Base-by-base conservation (phyloP, 2,888 invertebrate genomes). In the Tineola bisselliella region DNA sequence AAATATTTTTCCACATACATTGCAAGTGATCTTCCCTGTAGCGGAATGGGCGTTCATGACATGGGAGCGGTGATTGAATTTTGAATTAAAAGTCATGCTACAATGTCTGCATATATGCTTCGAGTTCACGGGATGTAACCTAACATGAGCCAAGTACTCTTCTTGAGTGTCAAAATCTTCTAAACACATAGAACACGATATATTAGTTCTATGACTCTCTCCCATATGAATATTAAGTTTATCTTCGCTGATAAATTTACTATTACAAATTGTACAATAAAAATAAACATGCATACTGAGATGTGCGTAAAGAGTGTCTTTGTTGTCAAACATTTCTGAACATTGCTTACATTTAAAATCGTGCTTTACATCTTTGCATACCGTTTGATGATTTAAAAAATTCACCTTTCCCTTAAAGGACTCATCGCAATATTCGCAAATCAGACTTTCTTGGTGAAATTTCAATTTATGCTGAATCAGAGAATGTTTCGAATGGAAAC, bases 181-280 rank as follows among this genome's bases (percentile, higher is more conserved):
- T 8, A 11, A 19, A 33, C 58, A 58, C 58, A 58, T 58, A 10
- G 58, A n/a, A 15, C 58, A 58, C 11, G 58, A 13, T 6, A 58
- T 58, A 3, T 17, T 58, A 33, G 61, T 65, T 62, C 61, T 63
- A 30, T 68, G 65, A 2, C 52, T 33, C 6, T 67, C 38, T 61
- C 62, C 64, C 38, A 59, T 63, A 61, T 73, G 70, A 18, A 66
- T 64, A n/a, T 63, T 62, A 4, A 70, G 54, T 30, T 64, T 59
- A 2, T 61, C 48, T 59, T 66, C 63, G 10, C 67, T 65, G 15
- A 62, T 54, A 48, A 72, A 69, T 60, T 62, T 66, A 67, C 70
- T 69, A 3, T 64, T 13, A 63, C 66, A 66, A 38, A 64, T 63
- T 13, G 62, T 57, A 48, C 65, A 65, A 15, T 8, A 6, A 13